A percentile compares a stretch with the other conserved stretches of the same genome.
Conservation (phyloP, 2,113 vertebrate genomes). For the Telmatochromis brachygnathus region DNA sequence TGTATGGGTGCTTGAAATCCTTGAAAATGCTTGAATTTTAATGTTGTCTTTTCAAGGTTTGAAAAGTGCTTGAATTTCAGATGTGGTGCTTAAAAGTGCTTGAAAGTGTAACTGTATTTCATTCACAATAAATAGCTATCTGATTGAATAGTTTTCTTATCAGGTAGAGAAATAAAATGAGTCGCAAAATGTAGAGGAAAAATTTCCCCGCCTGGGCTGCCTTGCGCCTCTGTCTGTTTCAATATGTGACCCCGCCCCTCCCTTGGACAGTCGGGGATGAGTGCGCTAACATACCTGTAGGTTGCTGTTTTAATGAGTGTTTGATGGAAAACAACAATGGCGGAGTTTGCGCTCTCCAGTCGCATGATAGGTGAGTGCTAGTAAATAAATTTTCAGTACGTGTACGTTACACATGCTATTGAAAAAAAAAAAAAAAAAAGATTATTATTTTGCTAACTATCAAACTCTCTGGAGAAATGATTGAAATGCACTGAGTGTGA, state of each 20-base stretch:
- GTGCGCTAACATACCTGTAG: not conserved
- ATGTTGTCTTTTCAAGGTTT: not conserved
- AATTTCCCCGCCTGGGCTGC: not conserved
- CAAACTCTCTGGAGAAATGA: no score
- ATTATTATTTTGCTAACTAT: no score
- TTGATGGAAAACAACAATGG: not conserved
- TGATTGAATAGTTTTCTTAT: not conserved
- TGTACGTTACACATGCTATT: no score
- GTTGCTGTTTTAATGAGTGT: not conserved
- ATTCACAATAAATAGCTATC: not conserved
- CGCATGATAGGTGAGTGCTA: not conserved
- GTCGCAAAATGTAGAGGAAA: not conserved
- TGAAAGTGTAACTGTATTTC: not conserved
- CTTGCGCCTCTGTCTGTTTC: not conserved
- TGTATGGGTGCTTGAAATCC: not conserved
- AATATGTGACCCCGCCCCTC: not conserved
- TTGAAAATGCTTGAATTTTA: not conserved
- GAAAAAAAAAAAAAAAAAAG: no score
- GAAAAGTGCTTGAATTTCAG: not conserved
- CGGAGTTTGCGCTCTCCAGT: not conserved
- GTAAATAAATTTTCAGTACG: rapidly evolving
- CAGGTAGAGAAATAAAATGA: not conserved
- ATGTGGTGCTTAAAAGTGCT: not conserved
- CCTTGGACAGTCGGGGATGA: not conserved
- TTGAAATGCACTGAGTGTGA: no score